Base-by-base conservation (phyloP, 2,113 vertebrate genomes). In the Lonchura striata region DNA sequence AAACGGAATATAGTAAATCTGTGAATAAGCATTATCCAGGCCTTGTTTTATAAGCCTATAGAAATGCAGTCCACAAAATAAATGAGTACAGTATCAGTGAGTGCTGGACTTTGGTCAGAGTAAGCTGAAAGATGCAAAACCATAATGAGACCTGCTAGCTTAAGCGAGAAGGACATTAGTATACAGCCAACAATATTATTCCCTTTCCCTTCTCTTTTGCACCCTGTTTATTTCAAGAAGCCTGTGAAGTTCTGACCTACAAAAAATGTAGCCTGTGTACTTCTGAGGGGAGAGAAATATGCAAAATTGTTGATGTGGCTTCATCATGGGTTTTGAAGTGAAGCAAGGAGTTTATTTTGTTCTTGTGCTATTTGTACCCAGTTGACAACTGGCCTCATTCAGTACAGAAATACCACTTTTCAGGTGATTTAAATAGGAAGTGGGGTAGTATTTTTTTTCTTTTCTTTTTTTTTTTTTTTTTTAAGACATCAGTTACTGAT, bases 71-170 rank as follows among this genome's bases (percentile, higher is more conserved):
- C 17, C 33, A 52, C 65, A 86, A 93, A 93, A 94, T 60, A 88
- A 93, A 96, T 66, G 52, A 92, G 64, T 30, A 86, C 52, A 83
- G 11, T 81, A 86, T 92, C 69, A 93, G 52, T 33, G 42, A 86
- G 76, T 44, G 47, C 42, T 64, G 68, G 47, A 86, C 64, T 86
- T 93, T 39, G 42, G 77, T 90, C 72, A 88, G 44, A 91, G n/a
- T 61, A 92, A 94, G 19, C 30, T 83, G 60, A 90, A 93, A 83
- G 82, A 92, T 59, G 44, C 47, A 95, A 95, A 96, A 90, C 25
- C 42, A 47, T 88, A 92, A 88, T 41, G 47, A 95, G 68, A 82
- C 5, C 54, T 60, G 39, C 57, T 88, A 90, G 37, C 37, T 79
- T 89, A 78, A 81, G 82, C 72, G 93, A 88, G 79, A 88, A 92